Base-by-base conservation (phyloP, 2,888 invertebrate genomes). In the Pachymerium ferrugineum region DNA sequence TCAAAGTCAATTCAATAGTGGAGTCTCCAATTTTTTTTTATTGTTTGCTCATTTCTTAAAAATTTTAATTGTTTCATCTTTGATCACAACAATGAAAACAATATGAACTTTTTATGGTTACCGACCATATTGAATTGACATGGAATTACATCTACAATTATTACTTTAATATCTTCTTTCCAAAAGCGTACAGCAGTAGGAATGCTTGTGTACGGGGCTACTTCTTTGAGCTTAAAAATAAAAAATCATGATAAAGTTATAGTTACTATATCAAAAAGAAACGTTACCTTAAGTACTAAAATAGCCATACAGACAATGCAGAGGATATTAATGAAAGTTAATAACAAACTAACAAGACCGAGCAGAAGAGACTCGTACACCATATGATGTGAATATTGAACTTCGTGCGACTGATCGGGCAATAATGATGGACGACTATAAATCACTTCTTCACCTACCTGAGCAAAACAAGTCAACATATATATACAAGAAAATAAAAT, bases 291-390 rank as follows among this genome's bases (percentile, higher is more conserved):
- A 71, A 93, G 83, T 76, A 92, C 89, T 76, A 91, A 86, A 78
- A 92, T 88, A 1, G 91, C 92, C 72, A 91, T 90, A 78, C 90
- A 86, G 81, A 92, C 90, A 80, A 93, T 93, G 82, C 92, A 91
- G 79, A 89, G 86, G 75, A 93, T 92, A 82, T 93, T 93, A 35
- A 93, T 87, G 71, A 92, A 85, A 1, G 92, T 92, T 72, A 93
- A 83, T 76, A 90, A 87, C 74, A 91, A 89, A 79, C 92, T 92
- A 73, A 93, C 88, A 74, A 90, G 88, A 28, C 92, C 93, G 80
- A 92, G 89, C 75, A 90, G 85, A 72, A 89, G 87, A 80, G 90
- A 90, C 81, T 93, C 93, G 33, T 88, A 87, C 1, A 91, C 89
- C 78, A 92, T 84, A 80, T 91, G 89, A 79, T 89, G 87, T 72